A percentile compares a stretch with the other conserved stretches of the same genome.
These are phyloP conservation scores for Pheosia gnoma DNA, from an alignment of 2,888 invertebrate species.

Conservation along the genomic window DNA sequence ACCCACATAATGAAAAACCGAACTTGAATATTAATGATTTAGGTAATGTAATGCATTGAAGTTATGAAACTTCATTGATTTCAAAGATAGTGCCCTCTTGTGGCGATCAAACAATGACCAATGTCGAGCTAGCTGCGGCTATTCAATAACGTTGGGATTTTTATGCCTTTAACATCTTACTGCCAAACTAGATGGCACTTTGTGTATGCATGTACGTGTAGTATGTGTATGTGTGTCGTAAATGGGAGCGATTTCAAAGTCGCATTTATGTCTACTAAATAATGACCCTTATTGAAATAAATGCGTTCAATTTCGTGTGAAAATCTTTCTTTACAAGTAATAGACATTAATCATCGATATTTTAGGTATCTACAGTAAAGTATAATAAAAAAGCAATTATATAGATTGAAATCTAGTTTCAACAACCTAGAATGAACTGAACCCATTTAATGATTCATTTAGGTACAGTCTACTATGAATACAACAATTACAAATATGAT, in stretches of 20 bases:
- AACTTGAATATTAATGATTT: not conserved
- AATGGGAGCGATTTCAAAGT: too few relatives aligned
- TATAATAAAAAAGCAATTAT: constrained; percentile 2
- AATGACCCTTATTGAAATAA: too few relatives aligned
- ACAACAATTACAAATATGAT: not conserved
- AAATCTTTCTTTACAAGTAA: not conserved
- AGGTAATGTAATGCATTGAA: not conserved
- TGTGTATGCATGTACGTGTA: not conserved
- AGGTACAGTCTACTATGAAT: not conserved
- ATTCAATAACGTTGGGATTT: constrained; percentile 30
- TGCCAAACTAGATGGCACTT: too few relatives aligned
- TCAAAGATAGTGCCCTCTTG: not conserved
- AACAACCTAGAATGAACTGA: not conserved
- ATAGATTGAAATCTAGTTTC: constrained; percentile 2
- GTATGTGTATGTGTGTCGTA: too few relatives aligned
- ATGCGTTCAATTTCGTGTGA: not conserved
- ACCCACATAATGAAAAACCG: too few relatives aligned
- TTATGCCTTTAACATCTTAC: constrained; percentile 24
- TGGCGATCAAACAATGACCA: constrained; percentile 29
- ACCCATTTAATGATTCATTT: not conserved
- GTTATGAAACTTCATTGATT: not conserved
- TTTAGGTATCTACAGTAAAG: not conserved
- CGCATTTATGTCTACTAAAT: too few relatives aligned
- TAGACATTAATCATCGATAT: not conserved
- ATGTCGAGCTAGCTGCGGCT: constrained; percentile 28